These are phyloP conservation scores for Harpagus bidentatus DNA, from an alignment of 2,113 vertebrate genomes.

Conservation along the genomic window DNA sequence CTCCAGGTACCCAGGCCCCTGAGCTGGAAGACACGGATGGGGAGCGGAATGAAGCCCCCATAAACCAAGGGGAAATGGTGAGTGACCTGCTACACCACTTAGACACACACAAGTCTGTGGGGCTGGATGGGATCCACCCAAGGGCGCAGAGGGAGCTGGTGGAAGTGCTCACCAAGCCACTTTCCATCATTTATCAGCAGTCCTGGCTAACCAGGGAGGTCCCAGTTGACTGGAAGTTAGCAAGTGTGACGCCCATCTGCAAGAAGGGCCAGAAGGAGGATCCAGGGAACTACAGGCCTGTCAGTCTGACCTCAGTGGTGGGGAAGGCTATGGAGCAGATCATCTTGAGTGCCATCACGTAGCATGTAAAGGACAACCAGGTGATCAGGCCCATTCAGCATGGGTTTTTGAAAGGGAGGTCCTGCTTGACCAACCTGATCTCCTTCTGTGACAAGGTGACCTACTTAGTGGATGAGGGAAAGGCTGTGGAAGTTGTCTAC, in stretches of 20 bases:
- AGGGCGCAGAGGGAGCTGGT: too few species aligned
- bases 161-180: not conserved
- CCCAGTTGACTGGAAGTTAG: too few species aligned
- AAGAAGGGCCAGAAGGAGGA: not conserved
- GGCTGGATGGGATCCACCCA: not conserved
- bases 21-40: not conserved
- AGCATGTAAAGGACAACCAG: not conserved
- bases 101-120: not conserved
- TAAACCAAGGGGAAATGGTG: not conserved
- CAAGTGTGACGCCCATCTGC: not conserved
- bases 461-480: too few species aligned
- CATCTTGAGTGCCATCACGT: not conserved
- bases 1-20: not conserved
- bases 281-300: not conserved
- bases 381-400: not conserved
- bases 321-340: not conserved
- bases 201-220: not conserved
- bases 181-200: too few species aligned
- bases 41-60: not conserved
- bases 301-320: not conserved
- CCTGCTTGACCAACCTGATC: too few species aligned
- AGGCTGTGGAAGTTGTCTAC: too few species aligned
- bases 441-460: too few species aligned
- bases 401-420: not conserved
- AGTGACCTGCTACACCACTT: not conserved